Base-by-base conservation (phyloP, 2,113 vertebrate species). In the Sporophila hypoxantha region DNA sequence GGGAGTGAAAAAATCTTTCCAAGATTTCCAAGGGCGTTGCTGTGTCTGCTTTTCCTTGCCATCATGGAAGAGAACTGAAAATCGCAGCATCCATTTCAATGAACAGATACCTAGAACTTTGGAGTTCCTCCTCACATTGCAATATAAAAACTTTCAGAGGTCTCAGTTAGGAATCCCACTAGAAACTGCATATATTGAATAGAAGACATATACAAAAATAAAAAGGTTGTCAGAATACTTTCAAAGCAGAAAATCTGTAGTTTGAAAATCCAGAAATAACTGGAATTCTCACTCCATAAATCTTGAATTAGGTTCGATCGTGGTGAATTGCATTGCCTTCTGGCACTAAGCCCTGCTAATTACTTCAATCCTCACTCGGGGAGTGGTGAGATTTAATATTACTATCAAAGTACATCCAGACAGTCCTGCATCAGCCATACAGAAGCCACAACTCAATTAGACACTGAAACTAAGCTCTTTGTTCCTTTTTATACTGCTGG, bases 381-480 rank as follows among this genome's bases (percentile, higher is more conserved):
- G 93, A 95, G 67, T 78, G 76, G 83, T 77, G 67, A 92, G 85
- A 81, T 32, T 92, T 83, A 87, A 87, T 88, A 81, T 93, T 86
- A 70, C 76, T 65, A 90, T 86, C 83, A 84, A 89, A 93, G 73
- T 68, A 86, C 36, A 85, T 68, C 53, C 79, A 92, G 67, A 85
- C 86, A 88, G 59, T 87, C 69, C 73, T 84, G 55, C 83, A 60
- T 41, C 76, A 92, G 60, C 79, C 47, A 76, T 41, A 91, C 46
- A 69, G 80, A 92, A 87, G 74, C 69, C 80, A 85, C 91, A 94
- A 92, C 74, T 68, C 90, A 93, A 94, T 86, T 59, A 92, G 85
- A 82, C 66, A 79, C 75, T 92, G 80, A 88, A 76, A 91, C 61
- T 34, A 90, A 79, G 74, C 52, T 86, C 75, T 91, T 93, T 88